A percentile compares a stretch with the other conserved stretches of the same genome.
These are phyloP conservation scores for Athetis lepigone DNA, from an alignment of 2,888 invertebrate genomes.

Conservation along the genomic window DNA sequence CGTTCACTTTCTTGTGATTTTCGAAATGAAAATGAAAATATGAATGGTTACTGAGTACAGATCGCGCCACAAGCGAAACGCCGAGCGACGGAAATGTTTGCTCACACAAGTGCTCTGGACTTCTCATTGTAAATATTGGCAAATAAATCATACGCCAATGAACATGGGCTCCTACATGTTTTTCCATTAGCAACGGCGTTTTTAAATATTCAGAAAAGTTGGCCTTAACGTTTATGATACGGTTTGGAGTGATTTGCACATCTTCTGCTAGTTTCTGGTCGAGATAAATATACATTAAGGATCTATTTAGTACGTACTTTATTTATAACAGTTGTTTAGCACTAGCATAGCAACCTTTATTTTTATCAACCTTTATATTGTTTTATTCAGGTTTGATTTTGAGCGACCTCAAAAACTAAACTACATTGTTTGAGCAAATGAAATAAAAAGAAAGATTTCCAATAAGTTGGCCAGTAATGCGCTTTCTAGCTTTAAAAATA, in stretches of 20 bases:
- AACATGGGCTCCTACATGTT: slow-evolving; percentile 28
- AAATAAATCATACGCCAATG: slow-evolving; percentile 52
- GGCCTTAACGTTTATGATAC: too few species aligned
- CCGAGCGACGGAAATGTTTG: slow-evolving; percentile 42
- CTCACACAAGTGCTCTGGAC: slow-evolving; percentile 52
- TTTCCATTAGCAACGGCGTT: slow-evolving; percentile 6
- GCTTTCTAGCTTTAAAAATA: background rate
- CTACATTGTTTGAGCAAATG: slow-evolving; percentile 17
- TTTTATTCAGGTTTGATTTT: slow-evolving; percentile 28
- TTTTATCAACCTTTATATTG: slow-evolving; percentile 1
- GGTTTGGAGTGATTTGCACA: background rate
- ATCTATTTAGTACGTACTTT: too few species aligned
- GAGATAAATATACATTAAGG: too few species aligned
- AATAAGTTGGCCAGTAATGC: too few species aligned
- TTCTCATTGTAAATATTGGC: slow-evolving; percentile 52
- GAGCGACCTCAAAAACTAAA: slow-evolving; percentile 36
- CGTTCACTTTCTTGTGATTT: slow-evolving; percentile 87
- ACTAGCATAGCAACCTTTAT: too few species aligned
- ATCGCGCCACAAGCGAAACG: slow-evolving; percentile 27
- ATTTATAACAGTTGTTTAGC: too few species aligned
- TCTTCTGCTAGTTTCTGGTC: background rate
- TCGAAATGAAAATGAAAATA: slow-evolving; percentile 78
- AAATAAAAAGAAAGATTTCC: too few species aligned
- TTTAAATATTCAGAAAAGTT: background rate
- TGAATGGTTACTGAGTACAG: slow-evolving; percentile 50